Base-by-base conservation (phyloP, 2,113 vertebrate species). In the Melanotaenia duboulayi region DNA sequence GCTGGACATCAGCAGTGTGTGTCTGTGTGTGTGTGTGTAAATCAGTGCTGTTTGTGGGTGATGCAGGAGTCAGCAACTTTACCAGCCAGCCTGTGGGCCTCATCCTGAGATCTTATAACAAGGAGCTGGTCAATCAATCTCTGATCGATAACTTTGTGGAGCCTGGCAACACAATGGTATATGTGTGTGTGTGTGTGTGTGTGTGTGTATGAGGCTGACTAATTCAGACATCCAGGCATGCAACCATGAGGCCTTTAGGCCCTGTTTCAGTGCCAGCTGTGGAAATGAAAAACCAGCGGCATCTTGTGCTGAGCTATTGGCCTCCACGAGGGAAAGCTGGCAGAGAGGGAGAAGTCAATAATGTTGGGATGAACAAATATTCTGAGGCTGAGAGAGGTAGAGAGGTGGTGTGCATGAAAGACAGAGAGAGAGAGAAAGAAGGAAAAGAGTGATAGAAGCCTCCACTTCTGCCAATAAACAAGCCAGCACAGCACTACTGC, bases 1-100 rank as follows among this genome's bases (percentile, higher is more conserved):
- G 73, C 39, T 25, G 24, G 16, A 69, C 7, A 6, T 28, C 28
- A 3, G 28, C 28, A n/a, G 32, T 4, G 64, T 54, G 67, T 16
- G 71, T 56, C 71, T 8, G 54, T 50, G 64, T 67, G 28, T 71
- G 48, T 56, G 55, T 28, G 28, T 6, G 28, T 28, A 4, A 28
- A 6, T 6, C 28, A 28, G 28, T 6, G n/a, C n/a, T n/a, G 28
- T 71, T 51, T 60, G 79, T 55, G 57, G 1, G 60, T 56, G 55
- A 73, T 52, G 28, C 80, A 82, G 49, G 85, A 92, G 87, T 93
- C 92, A 93, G 92, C 93, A 92, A 69, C 81, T 92, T 87, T 76
- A 84, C 51, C 44, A 32, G 69, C 49, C 78, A 73, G 77, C 83
- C 78, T 46, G 77, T 71, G 55, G 71, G 85, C 88, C 80, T 90